These are phyloP conservation scores for Seriola quinqueradiata DNA, from an alignment of 2,113 vertebrate species.

Conservation along the genomic window DNA sequence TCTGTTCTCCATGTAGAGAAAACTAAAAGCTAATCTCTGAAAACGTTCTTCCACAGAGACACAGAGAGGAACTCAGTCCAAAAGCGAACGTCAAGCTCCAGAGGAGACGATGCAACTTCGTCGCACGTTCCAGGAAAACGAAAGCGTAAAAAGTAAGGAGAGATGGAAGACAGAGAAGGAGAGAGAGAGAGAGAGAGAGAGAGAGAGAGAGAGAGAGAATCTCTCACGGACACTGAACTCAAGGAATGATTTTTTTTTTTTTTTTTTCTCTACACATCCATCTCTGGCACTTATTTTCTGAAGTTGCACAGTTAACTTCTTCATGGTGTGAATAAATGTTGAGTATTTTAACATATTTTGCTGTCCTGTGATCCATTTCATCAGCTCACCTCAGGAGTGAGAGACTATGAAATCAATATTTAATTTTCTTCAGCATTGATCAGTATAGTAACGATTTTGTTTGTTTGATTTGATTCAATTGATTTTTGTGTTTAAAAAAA, in stretches of 20 bases:
- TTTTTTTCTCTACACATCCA: neutral
- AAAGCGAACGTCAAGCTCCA: conserved; percentile 41
- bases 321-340: conserved; percentile 31
- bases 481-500: too few relatives aligned
- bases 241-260: neutral
- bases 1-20: neutral
- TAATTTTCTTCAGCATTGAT: neutral
- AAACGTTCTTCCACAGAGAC: conserved; percentile 53
- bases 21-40: conserved; percentile 10
- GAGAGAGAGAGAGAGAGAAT: neutral
- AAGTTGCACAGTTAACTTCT: neutral
- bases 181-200: too few relatives aligned
- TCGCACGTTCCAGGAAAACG: conserved; percentile 50
- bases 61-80: conserved; percentile 2
- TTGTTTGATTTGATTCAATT: neutral
- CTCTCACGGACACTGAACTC: too few relatives aligned
- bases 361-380: conserved; percentile 2
- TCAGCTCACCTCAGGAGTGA: neutral
- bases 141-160: conserved; percentile 48
- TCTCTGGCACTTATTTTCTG: conserved; percentile 10
- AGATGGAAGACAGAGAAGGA: neutral
- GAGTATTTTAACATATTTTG: conserved; percentile 3
- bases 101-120: neutral
- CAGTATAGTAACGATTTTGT: neutral
- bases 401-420: neutral